Evolutionary conservation across 2,888 invertebrate genomes (phyloP).

Genomic region (Rapana venosa): DNA sequence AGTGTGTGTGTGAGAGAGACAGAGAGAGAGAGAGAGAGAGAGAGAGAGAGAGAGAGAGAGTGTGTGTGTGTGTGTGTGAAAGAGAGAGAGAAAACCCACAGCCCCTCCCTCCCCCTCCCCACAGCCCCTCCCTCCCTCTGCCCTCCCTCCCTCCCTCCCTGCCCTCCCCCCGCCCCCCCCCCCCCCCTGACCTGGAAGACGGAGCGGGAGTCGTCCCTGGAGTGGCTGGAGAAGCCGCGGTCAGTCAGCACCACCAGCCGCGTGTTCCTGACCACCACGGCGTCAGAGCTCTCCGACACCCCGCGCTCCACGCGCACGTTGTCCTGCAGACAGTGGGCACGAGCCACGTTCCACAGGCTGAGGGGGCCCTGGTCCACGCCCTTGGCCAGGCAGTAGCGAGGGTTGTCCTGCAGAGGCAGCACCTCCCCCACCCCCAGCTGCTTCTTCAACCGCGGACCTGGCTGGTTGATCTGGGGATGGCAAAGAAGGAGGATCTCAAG

Average conservation of each 20-base stretch:
- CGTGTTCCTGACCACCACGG: slow-evolving; percentile 71
- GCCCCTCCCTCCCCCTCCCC: too few species aligned
- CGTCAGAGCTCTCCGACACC: slow-evolving; percentile 69
- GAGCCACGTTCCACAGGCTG: slow-evolving; percentile 74
- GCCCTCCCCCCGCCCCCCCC: too few species aligned
- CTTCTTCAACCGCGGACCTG: slow-evolving; percentile 69
- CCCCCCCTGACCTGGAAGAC: slow-evolving; percentile 63
- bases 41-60: too few species aligned
- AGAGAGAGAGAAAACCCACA: too few species aligned
- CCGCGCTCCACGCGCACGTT: slow-evolving; percentile 72
- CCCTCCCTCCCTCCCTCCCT: too few species aligned
- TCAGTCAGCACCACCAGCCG: slow-evolving; percentile 73
- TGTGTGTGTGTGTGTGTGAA: too few species aligned
- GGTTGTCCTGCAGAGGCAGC: slow-evolving; percentile 69
- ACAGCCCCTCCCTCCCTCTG: too few species aligned
- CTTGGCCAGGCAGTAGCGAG: slow-evolving; percentile 72
- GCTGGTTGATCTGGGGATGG: slow-evolving; percentile 61
- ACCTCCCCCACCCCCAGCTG: slow-evolving; percentile 69
- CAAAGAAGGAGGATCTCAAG: not conserved
- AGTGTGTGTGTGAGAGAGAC: too few species aligned
- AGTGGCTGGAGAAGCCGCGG: slow-evolving; percentile 66
- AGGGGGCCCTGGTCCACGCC: slow-evolving; percentile 74
- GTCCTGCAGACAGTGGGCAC: slow-evolving; percentile 66
- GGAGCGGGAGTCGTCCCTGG: slow-evolving; percentile 64
- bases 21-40: too few species aligned